phyloP scores from a whole-genome alignment of 1,140 invertebrate species.

The Ganaspis sp. region DNA sequence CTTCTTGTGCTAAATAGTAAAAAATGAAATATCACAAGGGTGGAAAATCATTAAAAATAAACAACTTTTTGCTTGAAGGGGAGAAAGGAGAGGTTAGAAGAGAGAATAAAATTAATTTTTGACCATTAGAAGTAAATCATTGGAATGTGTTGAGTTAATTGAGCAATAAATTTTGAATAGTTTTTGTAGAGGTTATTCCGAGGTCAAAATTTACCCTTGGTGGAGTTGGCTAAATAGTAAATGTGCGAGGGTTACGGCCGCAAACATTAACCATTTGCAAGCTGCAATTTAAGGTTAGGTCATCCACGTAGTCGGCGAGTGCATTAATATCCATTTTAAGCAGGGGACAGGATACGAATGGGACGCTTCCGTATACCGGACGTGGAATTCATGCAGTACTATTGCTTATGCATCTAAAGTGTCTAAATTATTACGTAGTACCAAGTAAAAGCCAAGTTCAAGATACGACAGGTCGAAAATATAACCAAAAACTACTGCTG shows the following conservation, averaged over 20 bases:
- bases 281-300: slow-evolving; percentile 64
- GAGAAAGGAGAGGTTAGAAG: too few relatives aligned
- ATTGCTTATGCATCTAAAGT: slow-evolving; percentile 4
- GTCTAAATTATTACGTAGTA: background rate
- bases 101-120: too few relatives aligned
- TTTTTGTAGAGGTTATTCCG: background rate
- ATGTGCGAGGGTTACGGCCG: slow-evolving; percentile 42
- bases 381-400: slow-evolving; percentile 3
- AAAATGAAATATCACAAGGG: too few relatives aligned
- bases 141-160: background rate
- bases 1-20: too few relatives aligned
- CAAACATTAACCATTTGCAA: slow-evolving; percentile 64
- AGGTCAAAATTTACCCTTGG: background rate
- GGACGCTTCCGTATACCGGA: slow-evolving; percentile 9
- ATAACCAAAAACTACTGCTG: too few relatives aligned
- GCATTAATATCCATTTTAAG: slow-evolving; percentile 70
- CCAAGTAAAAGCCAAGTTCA: background rate
- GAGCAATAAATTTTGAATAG: background rate
- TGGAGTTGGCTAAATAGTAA: slow-evolving; percentile 4
- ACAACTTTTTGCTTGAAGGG: too few relatives aligned
- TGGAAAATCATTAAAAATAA: too few relatives aligned
- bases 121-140: too few relatives aligned
- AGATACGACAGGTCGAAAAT: too few relatives aligned
- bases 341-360: slow-evolving; percentile 46
- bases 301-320: slow-evolving; percentile 47